Evolutionary conservation across 2,888 invertebrate genomes (phyloP).

Genomic region (Schizotus pectinicornis): DNA sequence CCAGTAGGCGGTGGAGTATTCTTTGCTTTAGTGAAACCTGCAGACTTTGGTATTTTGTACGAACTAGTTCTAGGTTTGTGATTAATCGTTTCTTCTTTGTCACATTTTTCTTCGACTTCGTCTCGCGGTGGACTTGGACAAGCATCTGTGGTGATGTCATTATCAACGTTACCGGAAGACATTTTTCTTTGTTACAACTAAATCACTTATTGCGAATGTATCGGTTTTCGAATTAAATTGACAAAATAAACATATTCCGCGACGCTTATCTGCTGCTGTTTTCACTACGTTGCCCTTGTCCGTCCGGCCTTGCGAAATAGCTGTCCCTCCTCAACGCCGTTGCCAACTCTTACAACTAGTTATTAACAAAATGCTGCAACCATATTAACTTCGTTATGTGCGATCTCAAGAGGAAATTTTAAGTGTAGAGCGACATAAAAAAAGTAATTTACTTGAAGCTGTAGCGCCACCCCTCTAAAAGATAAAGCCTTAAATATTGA

Average conservation of each 20-base stretch:
- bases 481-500: too few species aligned
- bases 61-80: constrained; percentile 1
- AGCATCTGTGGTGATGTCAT: constrained; percentile 33
- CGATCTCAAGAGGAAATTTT: too few species aligned
- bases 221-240: background rate
- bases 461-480: too few species aligned
- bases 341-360: too few species aligned
- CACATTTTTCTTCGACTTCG: constrained; percentile 3
- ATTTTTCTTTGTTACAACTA: constrained; percentile 8
- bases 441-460: too few species aligned
- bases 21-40: constrained; percentile 16
- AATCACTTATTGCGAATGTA: too few species aligned
- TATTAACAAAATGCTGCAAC: too few species aligned
- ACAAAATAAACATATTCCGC: background rate
- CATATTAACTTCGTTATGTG: too few species aligned
- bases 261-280: background rate
- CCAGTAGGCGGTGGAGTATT: constrained; percentile 16
- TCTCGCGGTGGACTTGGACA: constrained; percentile 31
- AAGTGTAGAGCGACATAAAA: too few species aligned
- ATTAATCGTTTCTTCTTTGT: constrained; percentile 4
- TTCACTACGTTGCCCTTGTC: too few species aligned
- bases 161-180: constrained; percentile 48
- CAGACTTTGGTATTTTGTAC: constrained; percentile 13
- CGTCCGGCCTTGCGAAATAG: too few species aligned
- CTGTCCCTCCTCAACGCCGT: too few species aligned